These are phyloP conservation scores for Oryzias dopingdopingensis DNA, from an alignment of 2,797 vertebrate genomes.

Conservation along the genomic window DNA sequence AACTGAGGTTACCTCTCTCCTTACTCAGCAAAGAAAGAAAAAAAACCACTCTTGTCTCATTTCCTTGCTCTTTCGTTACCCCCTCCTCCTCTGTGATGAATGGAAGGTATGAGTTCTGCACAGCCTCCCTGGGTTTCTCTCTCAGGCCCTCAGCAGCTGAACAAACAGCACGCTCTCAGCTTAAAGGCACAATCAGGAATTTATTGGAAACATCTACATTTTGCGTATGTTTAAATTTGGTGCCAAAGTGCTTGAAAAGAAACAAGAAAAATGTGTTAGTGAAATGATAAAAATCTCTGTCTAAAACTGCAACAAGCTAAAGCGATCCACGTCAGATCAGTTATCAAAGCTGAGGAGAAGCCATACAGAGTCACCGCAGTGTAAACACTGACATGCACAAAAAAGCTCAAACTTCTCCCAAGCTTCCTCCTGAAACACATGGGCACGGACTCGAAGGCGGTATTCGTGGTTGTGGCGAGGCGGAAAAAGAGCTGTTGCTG, in stretches of 20 bases:
- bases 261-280: conserved; percentile 57
- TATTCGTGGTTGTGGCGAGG: conserved; percentile 27
- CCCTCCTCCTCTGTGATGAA: conserved; percentile 70
- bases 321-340: conserved; percentile 36
- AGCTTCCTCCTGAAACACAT: conserved; percentile 37
- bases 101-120: conserved; percentile 80
- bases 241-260: conserved; percentile 29
- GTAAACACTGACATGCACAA: conserved; percentile 25
- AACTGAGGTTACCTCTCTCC: conserved; percentile 61
- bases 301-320: conserved; percentile 6
- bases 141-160: conserved; percentile 78
- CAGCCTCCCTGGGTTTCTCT: conserved; percentile 77
- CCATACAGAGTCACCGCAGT: conserved; percentile 41
- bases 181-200: conserved; percentile 73
- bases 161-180: conserved; percentile 76
- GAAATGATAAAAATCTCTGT: conserved; percentile 19
- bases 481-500: conserved; percentile 39
- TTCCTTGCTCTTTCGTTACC: conserved; percentile 64
- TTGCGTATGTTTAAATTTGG: conserved; percentile 60
- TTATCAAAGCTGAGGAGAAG: conserved; percentile 34
- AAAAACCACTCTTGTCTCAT: conserved; percentile 65
- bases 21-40: conserved; percentile 69
- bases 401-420: conserved; percentile 25
- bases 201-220: conserved; percentile 62
- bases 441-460: conserved; percentile 26